Percentiles rank a stretch among this genome's conserved stretches.
Conservation (phyloP, 1,140 invertebrate species). For the Maniola jurtina region DNA sequence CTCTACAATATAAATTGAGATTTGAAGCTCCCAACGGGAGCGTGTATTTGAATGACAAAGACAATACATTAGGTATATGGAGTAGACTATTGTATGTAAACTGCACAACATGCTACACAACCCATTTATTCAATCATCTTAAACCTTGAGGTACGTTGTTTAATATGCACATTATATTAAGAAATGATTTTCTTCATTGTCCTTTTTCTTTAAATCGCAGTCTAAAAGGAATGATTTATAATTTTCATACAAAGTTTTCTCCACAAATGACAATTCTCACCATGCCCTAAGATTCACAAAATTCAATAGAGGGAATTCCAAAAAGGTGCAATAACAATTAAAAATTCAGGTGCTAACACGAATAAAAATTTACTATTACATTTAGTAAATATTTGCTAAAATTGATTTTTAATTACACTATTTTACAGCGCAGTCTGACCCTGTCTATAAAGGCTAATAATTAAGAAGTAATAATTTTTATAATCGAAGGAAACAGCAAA, state of each 20-base stretch:
- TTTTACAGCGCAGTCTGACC: constrained; percentile 71
- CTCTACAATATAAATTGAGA: constrained; percentile 30
- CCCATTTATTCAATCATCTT: constrained; percentile 65
- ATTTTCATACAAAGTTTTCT: background rate
- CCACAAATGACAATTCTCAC: constrained; percentile 15
- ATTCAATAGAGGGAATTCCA: constrained; percentile 53
- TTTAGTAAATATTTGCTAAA: constrained; percentile 71
- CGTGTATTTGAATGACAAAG: constrained; percentile 26
- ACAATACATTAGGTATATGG: constrained; percentile 36
- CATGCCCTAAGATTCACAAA: constrained; percentile 43
- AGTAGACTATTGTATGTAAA: constrained; percentile 60
- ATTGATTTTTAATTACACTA: constrained; percentile 70
- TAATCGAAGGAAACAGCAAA: constrained; percentile 17
- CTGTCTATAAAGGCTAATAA: constrained; percentile 75
- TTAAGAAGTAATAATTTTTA: constrained; percentile 37
- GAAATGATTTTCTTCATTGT: background rate
- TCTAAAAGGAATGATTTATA: constrained; percentile 33
- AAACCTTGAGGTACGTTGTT: constrained; percentile 55
- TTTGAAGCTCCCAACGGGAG: constrained; percentile 23
- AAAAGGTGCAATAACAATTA: constrained; percentile 69
- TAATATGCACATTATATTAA: constrained; percentile 13
- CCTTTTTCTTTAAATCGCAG: constrained; percentile 28
- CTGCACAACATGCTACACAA: constrained; percentile 71
- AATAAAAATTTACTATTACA: constrained; percentile 70
- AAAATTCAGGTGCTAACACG: constrained; percentile 69